Percentiles rank a stretch among this genome's conserved stretches.
These are phyloP conservation scores for Paedocypris sp. DNA, from an alignment of 2,113 vertebrate species.

Conservation along the genomic window DNA sequence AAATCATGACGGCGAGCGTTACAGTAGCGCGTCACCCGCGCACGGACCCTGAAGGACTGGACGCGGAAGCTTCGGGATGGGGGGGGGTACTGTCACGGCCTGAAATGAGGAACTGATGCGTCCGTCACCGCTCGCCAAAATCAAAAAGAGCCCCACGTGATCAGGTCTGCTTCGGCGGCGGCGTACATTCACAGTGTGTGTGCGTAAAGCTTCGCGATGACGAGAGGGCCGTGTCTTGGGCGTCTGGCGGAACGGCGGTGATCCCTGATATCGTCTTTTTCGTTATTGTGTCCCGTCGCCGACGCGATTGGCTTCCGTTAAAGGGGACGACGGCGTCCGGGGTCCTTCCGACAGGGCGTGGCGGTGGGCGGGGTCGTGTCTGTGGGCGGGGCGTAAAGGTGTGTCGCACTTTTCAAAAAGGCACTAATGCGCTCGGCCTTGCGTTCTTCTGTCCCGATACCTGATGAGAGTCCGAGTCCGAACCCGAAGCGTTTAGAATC, in stretches of 20 bases:
- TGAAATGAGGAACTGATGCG: no score
- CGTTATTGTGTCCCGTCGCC: conserved; percentile 21
- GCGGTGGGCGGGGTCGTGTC: conserved; percentile 1
- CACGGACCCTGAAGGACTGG: conserved; percentile 75
- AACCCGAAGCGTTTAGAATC: no score
- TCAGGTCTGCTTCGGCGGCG: no score
- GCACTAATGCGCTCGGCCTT: conserved; percentile 32
- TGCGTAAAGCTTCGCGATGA: conserved; percentile 55
- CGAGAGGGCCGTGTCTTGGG: conserved; percentile 21
- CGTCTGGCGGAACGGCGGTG: conserved; percentile 7
- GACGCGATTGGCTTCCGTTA: not conserved
- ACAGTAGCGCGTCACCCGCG: conserved; percentile 72
- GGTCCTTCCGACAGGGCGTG: conserved; percentile 10
- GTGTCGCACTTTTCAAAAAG: conserved; percentile 32
- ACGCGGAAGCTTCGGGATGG: conserved; percentile 48
- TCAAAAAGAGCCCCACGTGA: no score
- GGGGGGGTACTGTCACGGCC: no score
- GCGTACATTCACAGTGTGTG: conserved; percentile 55
- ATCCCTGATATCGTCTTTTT: conserved; percentile 37
- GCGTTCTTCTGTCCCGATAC: no score
- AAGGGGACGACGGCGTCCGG: conserved; percentile 14
- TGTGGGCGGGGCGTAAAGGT: conserved; percentile 24
- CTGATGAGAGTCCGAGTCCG: no score
- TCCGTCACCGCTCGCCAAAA: no score
- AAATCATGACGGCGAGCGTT: conserved; percentile 50